A percentile compares a stretch with the other conserved stretches of the same genome.
These are phyloP conservation scores for Ateles fusciceps DNA, from an alignment of 2,797 vertebrate genomes.

Conservation along the genomic window DNA sequence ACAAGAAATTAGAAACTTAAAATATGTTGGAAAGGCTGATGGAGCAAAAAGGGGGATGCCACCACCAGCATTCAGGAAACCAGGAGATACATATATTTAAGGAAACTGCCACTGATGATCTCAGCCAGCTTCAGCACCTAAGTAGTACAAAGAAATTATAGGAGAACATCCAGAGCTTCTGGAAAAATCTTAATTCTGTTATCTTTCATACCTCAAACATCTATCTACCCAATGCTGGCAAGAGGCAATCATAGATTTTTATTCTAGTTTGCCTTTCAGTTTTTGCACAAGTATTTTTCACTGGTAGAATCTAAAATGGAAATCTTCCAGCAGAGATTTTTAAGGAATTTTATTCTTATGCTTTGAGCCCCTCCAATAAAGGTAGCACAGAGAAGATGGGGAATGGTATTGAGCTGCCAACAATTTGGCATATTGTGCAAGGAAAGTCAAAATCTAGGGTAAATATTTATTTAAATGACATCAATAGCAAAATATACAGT, in stretches of 20 bases:
- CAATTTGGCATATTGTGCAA: not conserved
- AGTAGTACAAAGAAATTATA: not conserved
- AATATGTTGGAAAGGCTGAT: not conserved
- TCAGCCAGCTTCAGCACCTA: not conserved
- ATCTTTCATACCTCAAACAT: not conserved
- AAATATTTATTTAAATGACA: constrained; percentile 28
- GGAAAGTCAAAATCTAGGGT: not conserved
- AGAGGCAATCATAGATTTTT: not conserved
- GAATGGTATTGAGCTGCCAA: not conserved
- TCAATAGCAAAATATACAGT: not conserved
- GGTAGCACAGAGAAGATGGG: not conserved
- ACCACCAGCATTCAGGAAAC: not conserved
- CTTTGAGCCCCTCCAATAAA: not conserved
- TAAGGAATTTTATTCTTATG: not conserved
- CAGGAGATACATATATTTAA: not conserved
- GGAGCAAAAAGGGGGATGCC: not conserved
- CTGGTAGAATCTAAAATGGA: not conserved
- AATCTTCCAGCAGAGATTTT: constrained; percentile 4
- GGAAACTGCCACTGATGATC: not conserved
- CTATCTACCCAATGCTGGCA: not conserved
- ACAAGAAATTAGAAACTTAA: not conserved
- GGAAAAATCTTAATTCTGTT: not conserved
- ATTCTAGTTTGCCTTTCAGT: not conserved
- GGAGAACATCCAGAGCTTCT: not conserved
- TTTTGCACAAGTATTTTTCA: not conserved